phyloP scores from a whole-genome alignment of 2,113 vertebrate species.

The Gymnobelideus leadbeateri region DNA sequence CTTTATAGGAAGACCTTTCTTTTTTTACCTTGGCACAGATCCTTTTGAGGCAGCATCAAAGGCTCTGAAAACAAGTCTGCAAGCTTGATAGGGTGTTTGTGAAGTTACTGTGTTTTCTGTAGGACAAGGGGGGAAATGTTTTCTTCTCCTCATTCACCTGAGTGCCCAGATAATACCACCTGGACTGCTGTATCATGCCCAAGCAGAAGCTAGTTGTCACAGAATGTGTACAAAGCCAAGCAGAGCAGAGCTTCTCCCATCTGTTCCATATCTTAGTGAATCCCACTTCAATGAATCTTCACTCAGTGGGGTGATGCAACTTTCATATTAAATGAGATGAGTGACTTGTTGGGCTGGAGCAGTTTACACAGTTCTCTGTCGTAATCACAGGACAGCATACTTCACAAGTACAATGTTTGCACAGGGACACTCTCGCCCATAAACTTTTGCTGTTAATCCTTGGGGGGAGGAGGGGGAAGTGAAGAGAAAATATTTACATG shows the following conservation, averaged over 20 bases:
- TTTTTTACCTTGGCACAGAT: not conserved
- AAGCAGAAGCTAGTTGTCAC: not conserved
- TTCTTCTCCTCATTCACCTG: not conserved
- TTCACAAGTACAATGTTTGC: not conserved
- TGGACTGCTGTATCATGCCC: not conserved
- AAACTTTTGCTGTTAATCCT: not conserved
- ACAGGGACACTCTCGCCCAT: not conserved
- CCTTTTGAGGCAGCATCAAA: not conserved
- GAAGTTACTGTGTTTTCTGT: not conserved
- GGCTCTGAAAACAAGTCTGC: not conserved
- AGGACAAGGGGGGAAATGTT: not conserved
- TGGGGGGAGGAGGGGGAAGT: not conserved
- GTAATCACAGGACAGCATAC: not conserved
- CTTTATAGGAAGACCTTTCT: not conserved
- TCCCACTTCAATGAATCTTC: slow-evolving; percentile 2
- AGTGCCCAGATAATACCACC: not conserved
- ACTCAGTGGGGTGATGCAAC: not conserved
- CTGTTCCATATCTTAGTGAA: not conserved
- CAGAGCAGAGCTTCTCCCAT: not conserved
- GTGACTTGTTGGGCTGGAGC: not conserved
- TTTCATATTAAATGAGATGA: not conserved
- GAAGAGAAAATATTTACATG: not conserved
- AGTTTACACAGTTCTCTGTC: not conserved
- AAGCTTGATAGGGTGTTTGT: not conserved
- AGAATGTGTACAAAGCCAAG: not conserved